A percentile compares a stretch with the other conserved stretches of the same genome.
These are phyloP conservation scores for Trichonephila inaurata DNA, from an alignment of 1,140 invertebrate genomes.

Conservation along the genomic window DNA sequence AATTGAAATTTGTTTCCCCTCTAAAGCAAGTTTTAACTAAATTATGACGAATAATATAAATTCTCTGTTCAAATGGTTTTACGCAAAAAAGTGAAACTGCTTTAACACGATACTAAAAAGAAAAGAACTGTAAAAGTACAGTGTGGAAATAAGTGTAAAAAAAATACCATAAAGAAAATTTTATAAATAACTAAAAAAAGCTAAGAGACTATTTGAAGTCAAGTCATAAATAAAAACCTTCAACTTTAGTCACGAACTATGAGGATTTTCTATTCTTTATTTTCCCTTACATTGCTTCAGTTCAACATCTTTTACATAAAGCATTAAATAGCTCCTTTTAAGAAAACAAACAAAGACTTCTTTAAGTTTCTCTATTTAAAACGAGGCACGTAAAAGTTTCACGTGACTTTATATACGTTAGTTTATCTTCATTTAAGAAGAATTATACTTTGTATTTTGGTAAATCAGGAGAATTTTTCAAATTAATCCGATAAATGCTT, in stretches of 20 bases:
- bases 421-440: constrained; percentile 27
- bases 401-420: not conserved
- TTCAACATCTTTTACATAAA: constrained; percentile 42
- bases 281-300: not conserved
- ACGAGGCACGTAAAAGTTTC: constrained; percentile 34
- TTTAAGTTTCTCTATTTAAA: constrained; percentile 43
- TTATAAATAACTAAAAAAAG: constrained; percentile 29
- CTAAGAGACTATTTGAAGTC: not conserved
- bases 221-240: constrained; percentile 53
- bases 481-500: not conserved
- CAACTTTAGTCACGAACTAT: constrained; percentile 45
- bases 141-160: not conserved
- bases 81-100: not conserved
- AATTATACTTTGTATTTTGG: not conserved
- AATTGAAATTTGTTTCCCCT: no score
- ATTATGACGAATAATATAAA: not conserved
- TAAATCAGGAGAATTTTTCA: not conserved
- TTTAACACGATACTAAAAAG: not conserved
- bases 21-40: no score
- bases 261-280: constrained; percentile 14
- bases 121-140: not conserved
- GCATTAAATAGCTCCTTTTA: constrained; percentile 1
- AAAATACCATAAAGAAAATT: not conserved
- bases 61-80: not conserved
- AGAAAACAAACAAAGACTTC: not conserved